phyloP scores from a whole-genome alignment of 2,113 vertebrate species.

The Micromys minutus region DNA sequence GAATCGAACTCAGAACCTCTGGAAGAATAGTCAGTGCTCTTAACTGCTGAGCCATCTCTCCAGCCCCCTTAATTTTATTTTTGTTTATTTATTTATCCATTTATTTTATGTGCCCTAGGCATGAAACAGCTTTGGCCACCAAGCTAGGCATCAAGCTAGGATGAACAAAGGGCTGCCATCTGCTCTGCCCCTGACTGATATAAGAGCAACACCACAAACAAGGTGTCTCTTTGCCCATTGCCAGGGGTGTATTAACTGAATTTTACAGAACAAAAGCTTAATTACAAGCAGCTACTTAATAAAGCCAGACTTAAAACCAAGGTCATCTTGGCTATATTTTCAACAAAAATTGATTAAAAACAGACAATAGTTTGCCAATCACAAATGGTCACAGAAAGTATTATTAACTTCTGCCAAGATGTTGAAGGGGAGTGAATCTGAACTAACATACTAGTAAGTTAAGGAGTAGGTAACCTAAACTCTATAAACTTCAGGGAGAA shows the following conservation, averaged over 20 bases:
- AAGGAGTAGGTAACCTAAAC: neutral
- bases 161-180: too few species aligned
- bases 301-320: slow-evolving; percentile 43
- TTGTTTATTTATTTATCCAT: too few species aligned
- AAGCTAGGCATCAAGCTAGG: too few species aligned
- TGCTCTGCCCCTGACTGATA: too few species aligned
- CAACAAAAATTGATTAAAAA: slow-evolving; percentile 45
- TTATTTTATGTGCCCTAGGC: too few species aligned
- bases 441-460: neutral
- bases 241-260: neutral
- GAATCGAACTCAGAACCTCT: too few species aligned
- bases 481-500: neutral
- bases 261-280: slow-evolving; percentile 40
- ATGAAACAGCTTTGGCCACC: too few species aligned
- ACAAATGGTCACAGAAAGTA: neutral
- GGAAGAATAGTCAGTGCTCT: too few species aligned
- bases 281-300: neutral
- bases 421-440: neutral
- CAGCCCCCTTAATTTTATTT: too few species aligned
- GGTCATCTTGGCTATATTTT: neutral
- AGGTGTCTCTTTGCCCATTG: too few species aligned
- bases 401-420: neutral
- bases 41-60: too few species aligned
- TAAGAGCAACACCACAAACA: too few species aligned
- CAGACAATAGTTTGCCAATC: neutral